Percentiles rank a stretch among this genome's conserved stretches.
Evolutionary conservation across 2,888 invertebrate species (phyloP).

Genomic region (Brenthis daphne): DNA sequence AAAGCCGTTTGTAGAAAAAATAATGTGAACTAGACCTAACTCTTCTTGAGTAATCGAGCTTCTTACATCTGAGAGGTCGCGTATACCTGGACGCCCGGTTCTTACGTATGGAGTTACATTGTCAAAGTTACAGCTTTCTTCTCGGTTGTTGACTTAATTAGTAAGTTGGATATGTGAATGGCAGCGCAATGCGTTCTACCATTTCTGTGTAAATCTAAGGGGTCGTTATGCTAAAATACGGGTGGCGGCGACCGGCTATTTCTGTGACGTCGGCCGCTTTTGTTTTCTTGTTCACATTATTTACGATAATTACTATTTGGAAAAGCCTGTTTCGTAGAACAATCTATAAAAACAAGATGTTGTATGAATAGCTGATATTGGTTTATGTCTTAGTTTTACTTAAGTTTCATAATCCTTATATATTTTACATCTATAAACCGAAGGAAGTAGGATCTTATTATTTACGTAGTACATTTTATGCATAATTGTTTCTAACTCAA

Average conservation of each 20-base stretch:
- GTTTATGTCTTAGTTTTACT: neutral
- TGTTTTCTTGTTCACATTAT: slow-evolving; percentile 39
- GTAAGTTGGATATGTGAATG: slow-evolving; percentile 81
- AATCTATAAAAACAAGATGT: slow-evolving; percentile 10
- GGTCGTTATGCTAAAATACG: slow-evolving; percentile 79
- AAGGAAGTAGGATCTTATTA: too few relatives aligned
- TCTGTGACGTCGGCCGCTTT: slow-evolving; percentile 40
- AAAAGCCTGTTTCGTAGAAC: slow-evolving; percentile 18
- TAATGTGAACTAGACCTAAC: neutral
- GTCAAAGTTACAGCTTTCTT: slow-evolving; percentile 81
- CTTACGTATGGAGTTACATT: slow-evolving; percentile 79
- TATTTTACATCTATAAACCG: neutral
- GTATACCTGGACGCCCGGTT: slow-evolving; percentile 52
- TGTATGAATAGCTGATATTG: slow-evolving; percentile 4
- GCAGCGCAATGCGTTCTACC: slow-evolving; percentile 74
- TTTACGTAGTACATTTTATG: too few relatives aligned
- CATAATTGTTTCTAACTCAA: too few relatives aligned
- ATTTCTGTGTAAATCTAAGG: slow-evolving; percentile 68
- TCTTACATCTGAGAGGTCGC: slow-evolving; percentile 46
- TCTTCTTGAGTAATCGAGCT: neutral
- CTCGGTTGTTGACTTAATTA: slow-evolving; percentile 79
- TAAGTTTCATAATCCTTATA: neutral
- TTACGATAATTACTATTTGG: slow-evolving; percentile 37
- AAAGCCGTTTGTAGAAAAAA: neutral
- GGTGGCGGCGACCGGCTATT: slow-evolving; percentile 54